phyloP scores from a whole-genome alignment of 1,140 invertebrate genomes.

The Acyrthosiphon pisum region DNA sequence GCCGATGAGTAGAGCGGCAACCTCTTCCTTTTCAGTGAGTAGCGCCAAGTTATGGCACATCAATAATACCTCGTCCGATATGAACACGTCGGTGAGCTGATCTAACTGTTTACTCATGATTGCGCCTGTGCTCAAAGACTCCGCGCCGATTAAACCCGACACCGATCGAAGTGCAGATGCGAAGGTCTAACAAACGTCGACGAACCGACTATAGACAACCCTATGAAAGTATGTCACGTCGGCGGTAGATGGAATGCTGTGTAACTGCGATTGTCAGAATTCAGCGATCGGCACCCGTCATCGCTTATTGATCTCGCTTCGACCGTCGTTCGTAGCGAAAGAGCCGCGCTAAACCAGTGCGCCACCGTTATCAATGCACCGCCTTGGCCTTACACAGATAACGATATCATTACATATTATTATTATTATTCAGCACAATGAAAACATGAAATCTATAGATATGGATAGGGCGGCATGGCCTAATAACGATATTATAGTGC shows the following conservation, averaged over 20 bases:
- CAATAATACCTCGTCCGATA: conserved; percentile 79
- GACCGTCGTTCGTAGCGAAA: not conserved
- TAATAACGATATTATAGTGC: too few relatives aligned
- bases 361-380: not conserved
- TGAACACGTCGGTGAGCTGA: conserved; percentile 55
- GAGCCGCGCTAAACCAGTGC: not conserved
- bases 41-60: conserved; percentile 84
- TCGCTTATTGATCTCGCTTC: not conserved
- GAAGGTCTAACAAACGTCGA: not conserved
- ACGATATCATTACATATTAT: not conserved
- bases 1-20: conserved; percentile 85
- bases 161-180: not conserved
- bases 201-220: not conserved
- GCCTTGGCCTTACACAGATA: not conserved
- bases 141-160: not conserved
- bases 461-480: too few relatives aligned
- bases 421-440: too few relatives aligned
- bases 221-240: not conserved
- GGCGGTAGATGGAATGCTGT: not conserved
- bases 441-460: too few relatives aligned
- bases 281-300: too few relatives aligned
- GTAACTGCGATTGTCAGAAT: too few relatives aligned
- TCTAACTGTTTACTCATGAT: not conserved
- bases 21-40: conserved; percentile 87
- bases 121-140: not conserved